These are phyloP conservation scores for Andrena marginata DNA, from an alignment of 2,888 invertebrate genomes.

Conservation along the genomic window DNA sequence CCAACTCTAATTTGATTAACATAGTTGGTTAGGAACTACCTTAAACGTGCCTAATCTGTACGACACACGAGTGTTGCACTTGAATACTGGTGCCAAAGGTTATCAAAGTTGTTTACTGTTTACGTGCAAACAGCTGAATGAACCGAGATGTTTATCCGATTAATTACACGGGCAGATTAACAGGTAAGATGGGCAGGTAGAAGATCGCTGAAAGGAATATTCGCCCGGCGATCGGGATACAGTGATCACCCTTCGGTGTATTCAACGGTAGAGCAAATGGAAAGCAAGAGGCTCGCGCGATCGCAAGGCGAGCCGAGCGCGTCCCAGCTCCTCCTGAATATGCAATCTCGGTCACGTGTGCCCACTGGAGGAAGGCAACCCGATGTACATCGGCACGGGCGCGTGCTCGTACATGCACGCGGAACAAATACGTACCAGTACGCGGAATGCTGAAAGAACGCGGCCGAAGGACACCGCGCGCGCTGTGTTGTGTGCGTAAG, in stretches of 20 bases:
- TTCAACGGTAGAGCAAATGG: too few relatives aligned
- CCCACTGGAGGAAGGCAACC: background rate
- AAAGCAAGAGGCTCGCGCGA: too few relatives aligned
- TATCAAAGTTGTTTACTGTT: conserved; percentile 25
- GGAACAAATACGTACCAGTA: background rate
- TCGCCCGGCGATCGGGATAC: too few relatives aligned
- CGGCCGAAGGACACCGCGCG: conserved; percentile 52
- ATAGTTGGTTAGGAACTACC: too few relatives aligned
- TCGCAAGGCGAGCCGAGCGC: too few relatives aligned
- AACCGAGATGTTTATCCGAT: background rate
- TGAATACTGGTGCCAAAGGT: conserved; percentile 2
- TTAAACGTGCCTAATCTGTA: background rate
- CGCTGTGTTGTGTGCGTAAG: conserved; percentile 34
- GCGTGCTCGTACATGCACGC: background rate
- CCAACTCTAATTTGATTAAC: too few relatives aligned
- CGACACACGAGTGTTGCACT: background rate
- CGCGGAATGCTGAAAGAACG: conserved; percentile 42
- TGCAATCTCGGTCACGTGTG: conserved; percentile 47
- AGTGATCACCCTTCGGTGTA: too few relatives aligned
- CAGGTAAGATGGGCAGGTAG: too few relatives aligned
- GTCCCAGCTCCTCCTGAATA: too few relatives aligned
- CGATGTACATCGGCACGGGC: background rate
- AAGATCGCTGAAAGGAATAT: too few relatives aligned
- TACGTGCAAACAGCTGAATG: background rate
- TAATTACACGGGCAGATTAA: too few relatives aligned